Conservation (phyloP, 1,140 invertebrate species). For the Bombus turneri region DNA sequence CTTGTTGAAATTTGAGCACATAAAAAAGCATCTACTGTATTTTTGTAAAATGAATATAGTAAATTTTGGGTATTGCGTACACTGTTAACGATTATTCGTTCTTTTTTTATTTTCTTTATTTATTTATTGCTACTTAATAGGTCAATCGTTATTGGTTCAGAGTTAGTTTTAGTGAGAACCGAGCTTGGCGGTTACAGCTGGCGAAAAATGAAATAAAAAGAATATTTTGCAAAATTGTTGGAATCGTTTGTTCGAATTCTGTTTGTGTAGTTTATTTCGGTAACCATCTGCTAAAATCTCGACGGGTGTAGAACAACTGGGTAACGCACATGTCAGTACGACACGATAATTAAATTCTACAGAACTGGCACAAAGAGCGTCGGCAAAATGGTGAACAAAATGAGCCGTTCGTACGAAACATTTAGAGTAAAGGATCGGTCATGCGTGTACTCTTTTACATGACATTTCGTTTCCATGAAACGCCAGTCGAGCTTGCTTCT, state of each 20-base stretch:
- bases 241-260: not conserved
- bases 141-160: too few relatives aligned
- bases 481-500: too few relatives aligned
- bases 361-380: not conserved
- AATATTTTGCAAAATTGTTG: not conserved
- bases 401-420: not conserved
- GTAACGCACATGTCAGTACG: not conserved
- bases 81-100: too few relatives aligned
- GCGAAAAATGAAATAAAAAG: not conserved
- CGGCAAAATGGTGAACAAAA: not conserved
- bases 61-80: too few relatives aligned
- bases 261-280: not conserved
- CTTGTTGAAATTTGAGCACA: too few relatives aligned
- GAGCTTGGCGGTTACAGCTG: too few relatives aligned
- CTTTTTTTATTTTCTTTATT: too few relatives aligned
- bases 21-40: too few relatives aligned
- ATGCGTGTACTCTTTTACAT: not conserved
- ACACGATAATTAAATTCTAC: conserved; percentile 35
- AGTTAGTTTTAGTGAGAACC: too few relatives aligned
- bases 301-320: not conserved
- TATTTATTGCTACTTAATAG: too few relatives aligned
- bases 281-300: not conserved
- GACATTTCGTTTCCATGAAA: not conserved
- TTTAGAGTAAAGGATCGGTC: not conserved
- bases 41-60: too few relatives aligned